Evolutionary conservation across 2,797 vertebrate species (phyloP), one percentile per base, ranked within the genome.

Genomic region (Acipenser ruthenus): DNA sequence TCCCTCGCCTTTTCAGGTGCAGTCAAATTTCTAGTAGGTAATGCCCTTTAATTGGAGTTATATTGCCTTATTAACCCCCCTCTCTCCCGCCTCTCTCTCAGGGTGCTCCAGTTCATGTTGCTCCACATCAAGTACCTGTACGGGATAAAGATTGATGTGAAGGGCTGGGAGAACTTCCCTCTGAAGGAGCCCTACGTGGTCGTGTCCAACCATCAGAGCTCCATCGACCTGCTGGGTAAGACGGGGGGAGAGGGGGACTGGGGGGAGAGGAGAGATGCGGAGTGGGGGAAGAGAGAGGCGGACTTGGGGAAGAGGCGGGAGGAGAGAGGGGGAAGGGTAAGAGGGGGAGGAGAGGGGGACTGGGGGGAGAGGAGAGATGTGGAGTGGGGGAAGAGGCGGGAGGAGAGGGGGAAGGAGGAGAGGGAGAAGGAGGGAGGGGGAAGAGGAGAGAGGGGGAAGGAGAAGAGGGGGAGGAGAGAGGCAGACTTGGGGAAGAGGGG

Each of bases 201-300:
- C 0, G 83, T 90, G 59, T 68, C 87, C 77, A 90, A 91, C 69
- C 88, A 89, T 68, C 89, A 90, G 80, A 86, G 78, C 55, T 88
- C 84, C 7, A 74, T 90, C 9, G 88, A 90, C 50, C 65, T 88
- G 60, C 60, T 88, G 15, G 80, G 89, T 89, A 82, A 37, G 83
- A 66, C 49, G 18, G 18, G 23, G 23, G 23, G 60, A 18, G 11
- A 61, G 60, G 9, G 60, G 13, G 15, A 18, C 13, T 61, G 11
- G 11, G 11, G 15, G 23, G 15, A 15, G 23, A 9, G 1, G 12
- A 5, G 12, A 37, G 23, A 37, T 3, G 15, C 13, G 60, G 9
- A 9, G 23, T 13, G 60, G 60, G 13, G 15, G 11, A 3, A 37
- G 11, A 52, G 10, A 7, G 50, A 52, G 50, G 10, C 50, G 6